Conservation (phyloP, 2,888 invertebrate species). For the Xanthorhoe designata region DNA sequence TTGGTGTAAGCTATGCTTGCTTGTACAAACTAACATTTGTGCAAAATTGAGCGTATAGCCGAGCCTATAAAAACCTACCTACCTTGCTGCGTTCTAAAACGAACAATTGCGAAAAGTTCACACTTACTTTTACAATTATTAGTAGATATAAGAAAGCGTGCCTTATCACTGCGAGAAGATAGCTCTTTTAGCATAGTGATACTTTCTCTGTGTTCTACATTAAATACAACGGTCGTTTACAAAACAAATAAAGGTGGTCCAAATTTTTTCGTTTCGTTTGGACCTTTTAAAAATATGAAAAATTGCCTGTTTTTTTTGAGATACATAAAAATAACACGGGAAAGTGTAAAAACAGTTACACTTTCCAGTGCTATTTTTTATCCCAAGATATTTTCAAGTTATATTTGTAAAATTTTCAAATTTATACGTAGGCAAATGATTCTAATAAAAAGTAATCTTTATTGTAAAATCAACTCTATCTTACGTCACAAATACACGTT, state of each 20-base stretch:
- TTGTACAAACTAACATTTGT: neutral
- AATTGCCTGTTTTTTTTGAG: too few relatives aligned
- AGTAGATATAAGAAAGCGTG: neutral
- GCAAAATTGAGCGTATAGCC: constrained; percentile 1
- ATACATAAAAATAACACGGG: too few relatives aligned
- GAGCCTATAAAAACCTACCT: neutral
- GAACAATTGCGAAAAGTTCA: neutral
- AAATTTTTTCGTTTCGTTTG: too few relatives aligned
- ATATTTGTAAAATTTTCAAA: too few relatives aligned
- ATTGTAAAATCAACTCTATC: neutral
- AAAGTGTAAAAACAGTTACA: too few relatives aligned
- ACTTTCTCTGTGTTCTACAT: neutral
- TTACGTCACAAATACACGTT: neutral
- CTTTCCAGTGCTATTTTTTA: too few relatives aligned
- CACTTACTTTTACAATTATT: neutral
- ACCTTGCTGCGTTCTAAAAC: neutral
- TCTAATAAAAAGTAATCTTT: neutral
- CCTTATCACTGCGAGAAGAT: neutral
- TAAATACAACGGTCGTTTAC: neutral
- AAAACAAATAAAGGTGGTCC: neutral
- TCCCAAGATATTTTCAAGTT: too few relatives aligned
- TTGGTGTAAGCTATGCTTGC: neutral
- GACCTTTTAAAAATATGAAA: too few relatives aligned
- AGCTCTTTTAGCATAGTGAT: neutral
- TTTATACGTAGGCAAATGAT: too few relatives aligned